Evolutionary conservation across 2,888 invertebrate genomes (phyloP).

Genomic region (Chrysodeixis includens): DNA sequence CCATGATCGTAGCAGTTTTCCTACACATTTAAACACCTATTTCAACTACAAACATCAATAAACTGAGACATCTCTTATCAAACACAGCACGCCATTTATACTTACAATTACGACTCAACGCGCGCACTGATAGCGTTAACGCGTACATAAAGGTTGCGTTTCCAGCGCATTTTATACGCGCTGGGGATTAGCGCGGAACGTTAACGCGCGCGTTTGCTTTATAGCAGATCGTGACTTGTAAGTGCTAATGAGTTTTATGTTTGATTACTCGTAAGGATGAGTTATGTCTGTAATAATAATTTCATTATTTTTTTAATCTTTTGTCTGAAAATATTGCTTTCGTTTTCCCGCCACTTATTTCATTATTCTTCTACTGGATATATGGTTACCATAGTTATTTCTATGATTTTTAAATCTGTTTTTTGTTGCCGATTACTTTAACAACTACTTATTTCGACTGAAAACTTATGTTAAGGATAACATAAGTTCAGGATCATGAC

Average conservation of each 20-base stretch:
- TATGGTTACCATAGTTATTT: no score
- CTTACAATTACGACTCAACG: slow-evolving; percentile 35
- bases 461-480: no score
- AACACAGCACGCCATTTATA: slow-evolving; percentile 47
- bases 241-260: slow-evolving; percentile 66
- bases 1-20: not conserved
- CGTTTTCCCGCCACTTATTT: no score
- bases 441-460: no score
- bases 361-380: no score
- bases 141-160: slow-evolving; percentile 54
- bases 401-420: no score
- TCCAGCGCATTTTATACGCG: slow-evolving; percentile 59
- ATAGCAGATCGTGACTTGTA: slow-evolving; percentile 60
- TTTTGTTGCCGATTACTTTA: no score
- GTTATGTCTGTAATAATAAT: not conserved
- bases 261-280: slow-evolving; percentile 44
- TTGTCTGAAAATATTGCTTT: no score
- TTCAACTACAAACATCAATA: slow-evolving; percentile 32
- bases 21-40: not conserved
- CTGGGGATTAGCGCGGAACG: slow-evolving; percentile 63
- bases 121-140: slow-evolving; percentile 52
- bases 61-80: slow-evolving; percentile 54
- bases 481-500: no score
- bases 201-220: slow-evolving; percentile 64
- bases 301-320: no score